Evolutionary conservation across 2,113 vertebrate species (phyloP), one percentile per base, ranked within the genome.

Genomic region (Triplophysa dalaica): DNA sequence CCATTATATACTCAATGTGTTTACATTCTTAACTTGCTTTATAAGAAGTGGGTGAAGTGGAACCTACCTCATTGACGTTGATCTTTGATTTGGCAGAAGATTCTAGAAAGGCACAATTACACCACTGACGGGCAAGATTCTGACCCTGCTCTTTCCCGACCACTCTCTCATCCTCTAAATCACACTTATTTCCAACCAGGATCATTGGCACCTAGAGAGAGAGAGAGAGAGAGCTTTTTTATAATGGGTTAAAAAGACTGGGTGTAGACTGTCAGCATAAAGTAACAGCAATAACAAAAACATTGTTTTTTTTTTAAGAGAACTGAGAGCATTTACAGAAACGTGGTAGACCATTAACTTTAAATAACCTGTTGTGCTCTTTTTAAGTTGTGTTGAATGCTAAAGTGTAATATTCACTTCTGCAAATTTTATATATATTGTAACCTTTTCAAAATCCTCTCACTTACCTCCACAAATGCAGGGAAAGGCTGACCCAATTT

Each of bases 81-180:
- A 99, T 99, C 95, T 99, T 99, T 74, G 97, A 99, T 92, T 99
- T 99, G 79, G 98, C 97, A 84, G 98, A 99, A 1, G 98, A 97
- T 93, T 99, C 98, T 96, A 99, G 94, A 94, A 98, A 99, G 97
- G 97, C 97, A 98, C 97, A 99, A 94, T 97, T 98, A 95, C 92
- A 96, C 98, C 98, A 99, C 93, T 99, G 98, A 87, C 98, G 93
- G 84, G 98, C 97, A 92, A 99, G 91, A 89, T 96, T 98, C 87
- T 98, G 98, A 64, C 98, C 97, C 92, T 99, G 97, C 88, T 99
- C 98, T 89, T 99, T 99, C 82, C 98, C 98, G 1, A 99, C 98
- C 76, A 99, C 98, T 33, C 97, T 94, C 75, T 98, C 98, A 58
- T 98, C 96, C 90, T 99, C 98, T 94, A 99, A 93, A 91, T 99